Evolutionary conservation across 2,797 vertebrate genomes (phyloP).

Genomic region (Coreius guichenoti): DNA sequence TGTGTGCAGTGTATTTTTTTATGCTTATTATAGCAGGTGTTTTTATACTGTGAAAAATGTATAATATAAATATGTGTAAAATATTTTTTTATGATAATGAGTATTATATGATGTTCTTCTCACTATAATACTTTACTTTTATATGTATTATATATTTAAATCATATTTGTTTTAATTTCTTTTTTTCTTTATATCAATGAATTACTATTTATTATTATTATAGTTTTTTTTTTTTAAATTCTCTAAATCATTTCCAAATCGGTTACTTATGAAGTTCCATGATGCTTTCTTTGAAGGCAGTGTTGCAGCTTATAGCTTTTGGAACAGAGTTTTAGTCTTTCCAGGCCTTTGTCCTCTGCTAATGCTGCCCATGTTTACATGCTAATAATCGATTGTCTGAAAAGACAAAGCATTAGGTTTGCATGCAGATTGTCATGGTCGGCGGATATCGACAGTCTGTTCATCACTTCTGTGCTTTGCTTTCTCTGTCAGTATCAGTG

Average conservation of each 20-base stretch:
- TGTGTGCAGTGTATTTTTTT: no score
- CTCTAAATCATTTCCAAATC: background rate
- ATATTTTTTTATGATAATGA: no score
- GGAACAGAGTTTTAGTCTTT: slow-evolving; percentile 37
- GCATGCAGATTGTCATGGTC: slow-evolving; percentile 63
- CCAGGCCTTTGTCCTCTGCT: slow-evolving; percentile 48
- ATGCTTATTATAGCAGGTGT: background rate
- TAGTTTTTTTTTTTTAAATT: background rate
- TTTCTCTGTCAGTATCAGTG: slow-evolving; percentile 40
- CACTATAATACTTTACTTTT: background rate
- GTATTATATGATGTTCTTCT: background rate
- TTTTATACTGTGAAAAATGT: background rate
- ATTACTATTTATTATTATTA: background rate
- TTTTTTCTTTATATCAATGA: background rate
- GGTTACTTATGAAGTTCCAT: background rate
- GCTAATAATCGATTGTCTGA: slow-evolving; percentile 63
- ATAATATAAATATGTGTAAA: background rate
- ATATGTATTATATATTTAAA: background rate
- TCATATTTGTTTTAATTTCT: background rate
- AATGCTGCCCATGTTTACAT: slow-evolving; percentile 57
- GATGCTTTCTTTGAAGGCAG: background rate
- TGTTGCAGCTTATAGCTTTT: background rate
- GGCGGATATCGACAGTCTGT: slow-evolving; percentile 62
- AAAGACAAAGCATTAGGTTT: slow-evolving; percentile 63
- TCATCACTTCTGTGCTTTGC: slow-evolving; percentile 39